phyloP scores from a whole-genome alignment of 2,797 vertebrate species.

The Chaunax sp. region DNA sequence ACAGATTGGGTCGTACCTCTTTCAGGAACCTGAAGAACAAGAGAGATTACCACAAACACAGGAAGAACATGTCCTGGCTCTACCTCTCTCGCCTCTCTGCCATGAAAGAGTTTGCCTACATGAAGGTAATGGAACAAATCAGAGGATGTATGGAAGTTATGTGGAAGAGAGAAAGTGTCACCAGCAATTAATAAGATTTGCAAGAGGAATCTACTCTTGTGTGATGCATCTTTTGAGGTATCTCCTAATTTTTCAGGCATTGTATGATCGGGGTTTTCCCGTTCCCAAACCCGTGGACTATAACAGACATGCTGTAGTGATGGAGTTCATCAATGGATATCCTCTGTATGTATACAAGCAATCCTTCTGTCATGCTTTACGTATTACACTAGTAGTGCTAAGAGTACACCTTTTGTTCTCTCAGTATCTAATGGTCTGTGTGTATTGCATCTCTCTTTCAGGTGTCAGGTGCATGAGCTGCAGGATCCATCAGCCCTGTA shows the following conservation, averaged over 20 bases:
- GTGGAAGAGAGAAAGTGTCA: not conserved
- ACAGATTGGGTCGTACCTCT: conserved; percentile 94
- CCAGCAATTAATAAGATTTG: not conserved
- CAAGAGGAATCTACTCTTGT: not conserved
- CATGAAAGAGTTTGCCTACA: conserved; percentile 98
- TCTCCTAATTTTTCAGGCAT: conserved; percentile 74
- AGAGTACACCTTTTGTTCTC: not conserved
- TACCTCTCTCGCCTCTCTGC: conserved; percentile 97
- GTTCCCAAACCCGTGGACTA: conserved; percentile 97
- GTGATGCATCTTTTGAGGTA: not conserved
- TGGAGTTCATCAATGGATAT: conserved; percentile 96
- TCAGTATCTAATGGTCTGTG: not conserved
- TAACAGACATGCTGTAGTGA: conserved; percentile 95
- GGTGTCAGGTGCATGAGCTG: conserved; percentile 91
- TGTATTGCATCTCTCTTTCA: conserved; percentile 43
- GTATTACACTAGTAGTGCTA: not conserved
- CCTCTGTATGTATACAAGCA: conserved; percentile 89
- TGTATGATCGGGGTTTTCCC: conserved; percentile 93
- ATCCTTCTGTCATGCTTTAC: not conserved
- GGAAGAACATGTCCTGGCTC: conserved; percentile 95
- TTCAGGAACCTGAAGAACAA: conserved; percentile 97
- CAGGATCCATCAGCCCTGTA: conserved; percentile 91
- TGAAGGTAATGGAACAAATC: conserved; percentile 89
- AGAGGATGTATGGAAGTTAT: not conserved
- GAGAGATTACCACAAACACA: conserved; percentile 97